Percentiles rank a stretch among this genome's conserved stretches.
These are phyloP conservation scores for Channa argus DNA, from an alignment of 2,113 vertebrate species.

Conservation along the genomic window DNA sequence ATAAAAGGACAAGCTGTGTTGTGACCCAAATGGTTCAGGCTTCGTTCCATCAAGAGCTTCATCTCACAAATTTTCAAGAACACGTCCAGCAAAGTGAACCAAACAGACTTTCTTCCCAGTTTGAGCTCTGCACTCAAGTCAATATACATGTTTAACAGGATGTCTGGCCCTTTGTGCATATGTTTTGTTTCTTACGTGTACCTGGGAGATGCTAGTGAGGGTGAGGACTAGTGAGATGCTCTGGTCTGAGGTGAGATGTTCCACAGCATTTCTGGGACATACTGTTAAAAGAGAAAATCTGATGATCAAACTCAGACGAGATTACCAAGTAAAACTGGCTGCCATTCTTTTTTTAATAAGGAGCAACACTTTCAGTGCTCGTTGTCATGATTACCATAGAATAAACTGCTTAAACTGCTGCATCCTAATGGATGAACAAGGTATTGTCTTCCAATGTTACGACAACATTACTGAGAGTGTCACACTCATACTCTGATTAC, in stretches of 20 bases:
- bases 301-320: neutral
- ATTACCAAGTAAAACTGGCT: neutral
- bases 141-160: constrained; percentile 56
- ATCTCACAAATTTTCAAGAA: constrained; percentile 45
- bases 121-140: constrained; percentile 27
- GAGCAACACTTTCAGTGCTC: neutral
- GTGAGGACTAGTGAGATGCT: neutral
- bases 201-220: constrained; percentile 13
- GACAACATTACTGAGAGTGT: neutral
- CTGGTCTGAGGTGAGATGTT: neutral
- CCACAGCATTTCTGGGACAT: neutral
- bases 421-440: neutral
- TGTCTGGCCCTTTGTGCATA: constrained; percentile 42
- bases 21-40: constrained; percentile 61
- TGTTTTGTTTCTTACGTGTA: constrained; percentile 8
- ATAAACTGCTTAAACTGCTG: too few relatives aligned
- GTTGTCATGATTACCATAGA: neutral
- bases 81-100: constrained; percentile 19
- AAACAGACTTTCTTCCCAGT: too few relatives aligned
- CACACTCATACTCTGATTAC: neutral
- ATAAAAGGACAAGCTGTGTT: neutral
- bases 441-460: neutral
- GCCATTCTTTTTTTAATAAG: neutral
- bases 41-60: constrained; percentile 31
- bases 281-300: neutral